Evolutionary conservation across 2,797 vertebrate genomes (phyloP), one percentile per base, ranked within the genome.

Genomic region (Urosaurus nigricauda): DNA sequence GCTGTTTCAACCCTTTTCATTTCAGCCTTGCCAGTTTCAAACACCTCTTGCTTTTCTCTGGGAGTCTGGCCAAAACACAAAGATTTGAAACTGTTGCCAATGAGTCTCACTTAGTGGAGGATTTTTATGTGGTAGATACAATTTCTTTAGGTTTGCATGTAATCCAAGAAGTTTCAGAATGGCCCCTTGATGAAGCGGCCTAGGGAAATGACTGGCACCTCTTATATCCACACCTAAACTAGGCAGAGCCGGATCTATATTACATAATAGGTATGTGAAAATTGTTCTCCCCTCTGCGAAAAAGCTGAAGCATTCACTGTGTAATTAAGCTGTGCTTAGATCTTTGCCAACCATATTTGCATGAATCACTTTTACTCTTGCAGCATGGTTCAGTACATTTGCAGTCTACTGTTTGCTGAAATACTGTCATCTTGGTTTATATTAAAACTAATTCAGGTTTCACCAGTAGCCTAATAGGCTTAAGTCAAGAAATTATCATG

Each of bases 281-380:
- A 85, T 85, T 47, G 7, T 43, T 73, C 32, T 60, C 32, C 43
- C 37, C 24, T 47, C 53, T 35, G 35, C 47, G 51, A 79, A 73
- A 73, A 35, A 73, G 32, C 24, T 47, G 78, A 60, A 80, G 68
- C 40, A 21, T 74, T 80, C 24, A 40, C 74, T 81, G 40, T 75
- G 21, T 63, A 60, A 89, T 89, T 89, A 79, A 71, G 65, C 83
- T 51, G 5, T 12, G 68, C 5, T 63, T 71, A 89, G 56, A 85
- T 74, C 40, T 29, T 51, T 85, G 88, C 53, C 19, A 73, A 26
- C 12, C 68, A 65, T 80, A 81, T 79, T 80, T 85, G 56, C 53
- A 80, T 74, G 68, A 37, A 73, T 51, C 53, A 37, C 11, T 78
- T 63, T 60, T 32, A 63, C 40, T 51, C 68, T 73, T 79, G 65